Evolutionary conservation across 2,888 invertebrate genomes (phyloP).

Genomic region (Lepas anatifera): DNA sequence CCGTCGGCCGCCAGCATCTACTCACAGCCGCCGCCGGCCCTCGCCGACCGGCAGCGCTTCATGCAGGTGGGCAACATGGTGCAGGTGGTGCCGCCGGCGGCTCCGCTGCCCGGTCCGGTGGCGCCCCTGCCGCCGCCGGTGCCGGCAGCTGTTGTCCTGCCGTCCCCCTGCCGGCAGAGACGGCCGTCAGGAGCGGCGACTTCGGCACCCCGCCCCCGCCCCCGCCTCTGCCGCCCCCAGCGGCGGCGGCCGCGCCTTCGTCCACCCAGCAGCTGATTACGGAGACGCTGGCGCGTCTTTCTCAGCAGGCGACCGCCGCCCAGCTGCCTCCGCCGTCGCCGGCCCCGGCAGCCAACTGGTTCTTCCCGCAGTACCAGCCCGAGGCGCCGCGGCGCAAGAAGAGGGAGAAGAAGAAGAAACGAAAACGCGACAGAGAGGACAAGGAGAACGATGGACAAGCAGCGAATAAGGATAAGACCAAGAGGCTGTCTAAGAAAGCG

Average conservation of each 20-base stretch:
- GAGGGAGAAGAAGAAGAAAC: not conserved
- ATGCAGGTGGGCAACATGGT: conserved; percentile 46
- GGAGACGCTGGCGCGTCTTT: not conserved
- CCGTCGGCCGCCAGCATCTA: not conserved
- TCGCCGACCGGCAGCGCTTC: conserved; percentile 10
- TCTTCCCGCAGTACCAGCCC: not conserved
- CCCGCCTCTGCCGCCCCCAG: not conserved
- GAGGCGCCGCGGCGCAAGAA: not conserved
- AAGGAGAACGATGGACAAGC: not conserved
- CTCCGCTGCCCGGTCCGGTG: not conserved
- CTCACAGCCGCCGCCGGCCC: conserved; percentile 1
- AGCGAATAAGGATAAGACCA: not conserved
- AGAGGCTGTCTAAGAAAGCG: not conserved
- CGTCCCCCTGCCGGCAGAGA: not conserved
- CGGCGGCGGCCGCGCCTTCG: not conserved
- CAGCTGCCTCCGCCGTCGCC: not conserved
- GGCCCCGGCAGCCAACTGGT: not conserved
- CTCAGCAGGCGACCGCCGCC: not conserved
- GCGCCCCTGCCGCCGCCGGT: not conserved
- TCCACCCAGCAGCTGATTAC: not conserved
- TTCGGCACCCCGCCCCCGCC: not conserved
- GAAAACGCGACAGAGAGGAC: not conserved
- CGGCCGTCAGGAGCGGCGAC: not conserved
- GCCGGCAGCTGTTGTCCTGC: too few relatives aligned
- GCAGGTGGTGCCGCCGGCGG: conserved; percentile 44